These are phyloP conservation scores for Aphaenogaster rudis DNA, from an alignment of 1,140 invertebrate species.

Conservation along the genomic window DNA sequence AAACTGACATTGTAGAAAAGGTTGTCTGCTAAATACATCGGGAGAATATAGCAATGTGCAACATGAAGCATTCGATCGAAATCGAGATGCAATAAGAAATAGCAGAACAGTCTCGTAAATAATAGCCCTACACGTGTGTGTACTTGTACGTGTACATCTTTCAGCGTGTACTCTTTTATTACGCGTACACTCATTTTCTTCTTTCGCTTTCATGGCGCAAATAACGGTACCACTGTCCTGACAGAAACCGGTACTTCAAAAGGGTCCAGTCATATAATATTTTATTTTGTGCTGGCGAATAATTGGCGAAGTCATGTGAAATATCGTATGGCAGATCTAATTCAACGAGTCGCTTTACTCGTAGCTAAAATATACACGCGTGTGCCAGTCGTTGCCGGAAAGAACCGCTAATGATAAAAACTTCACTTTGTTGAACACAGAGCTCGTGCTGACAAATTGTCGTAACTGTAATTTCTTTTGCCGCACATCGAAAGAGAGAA, in stretches of 20 bases:
- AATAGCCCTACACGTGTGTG: not conserved
- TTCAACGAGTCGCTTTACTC: conserved; percentile 30
- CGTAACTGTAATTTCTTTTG: conserved; percentile 27
- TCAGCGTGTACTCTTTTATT: conserved; percentile 44
- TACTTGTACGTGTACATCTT: too few relatives aligned
- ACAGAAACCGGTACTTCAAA: conserved; percentile 28
- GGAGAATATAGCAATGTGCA: not conserved
- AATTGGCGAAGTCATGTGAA: conserved; percentile 50
- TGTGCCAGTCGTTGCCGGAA: not conserved
- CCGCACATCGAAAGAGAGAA: not conserved
- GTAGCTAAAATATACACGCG: conserved; percentile 34
- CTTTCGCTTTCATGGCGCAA: conserved; percentile 39
- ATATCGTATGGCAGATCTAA: conserved; percentile 18
- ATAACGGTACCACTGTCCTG: conserved; percentile 24
- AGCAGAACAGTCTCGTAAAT: conserved; percentile 17
- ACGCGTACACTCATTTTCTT: conserved; percentile 37
- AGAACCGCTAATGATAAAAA: conserved; percentile 39
- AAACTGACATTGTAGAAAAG: not conserved
- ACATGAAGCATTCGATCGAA: not conserved
- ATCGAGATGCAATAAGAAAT: conserved; percentile 9
- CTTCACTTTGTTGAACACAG: conserved; percentile 7
- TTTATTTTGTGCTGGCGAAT: conserved; percentile 48
- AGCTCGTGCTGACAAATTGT: conserved; percentile 18
- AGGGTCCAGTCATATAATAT: conserved; percentile 27
- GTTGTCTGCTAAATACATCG: not conserved